A percentile compares a stretch with the other conserved stretches of the same genome.
Evolutionary conservation across 1,140 invertebrate genomes (phyloP).

Genomic region (Oedothorax gibbosus): DNA sequence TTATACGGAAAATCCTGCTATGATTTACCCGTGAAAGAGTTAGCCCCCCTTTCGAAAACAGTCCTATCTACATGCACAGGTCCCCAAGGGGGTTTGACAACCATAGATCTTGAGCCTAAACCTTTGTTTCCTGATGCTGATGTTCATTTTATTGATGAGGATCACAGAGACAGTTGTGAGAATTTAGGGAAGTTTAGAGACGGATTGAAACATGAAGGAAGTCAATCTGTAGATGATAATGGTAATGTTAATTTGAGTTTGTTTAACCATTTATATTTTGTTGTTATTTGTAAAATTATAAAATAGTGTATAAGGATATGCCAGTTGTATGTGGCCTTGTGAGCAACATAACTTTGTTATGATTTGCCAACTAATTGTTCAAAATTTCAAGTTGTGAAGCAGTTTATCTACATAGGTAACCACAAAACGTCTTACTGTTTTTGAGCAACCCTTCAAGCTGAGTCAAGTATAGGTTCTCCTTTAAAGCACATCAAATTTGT

Average conservation of each 20-base stretch:
- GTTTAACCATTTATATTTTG: too few relatives aligned
- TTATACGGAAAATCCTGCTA: conserved; percentile 66
- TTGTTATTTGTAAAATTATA: too few relatives aligned
- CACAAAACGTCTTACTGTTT: too few relatives aligned
- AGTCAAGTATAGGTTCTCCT: too few relatives aligned
- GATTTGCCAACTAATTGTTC: too few relatives aligned
- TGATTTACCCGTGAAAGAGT: conserved; percentile 71
- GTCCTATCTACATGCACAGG: conserved; percentile 80
- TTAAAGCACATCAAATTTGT: too few relatives aligned
- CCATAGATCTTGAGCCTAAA: conserved; percentile 69
- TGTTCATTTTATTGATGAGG: conserved; percentile 80
- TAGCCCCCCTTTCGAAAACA: conserved; percentile 69
- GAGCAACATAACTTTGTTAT: too few relatives aligned
- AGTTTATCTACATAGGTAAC: too few relatives aligned
- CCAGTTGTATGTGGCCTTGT: too few relatives aligned
- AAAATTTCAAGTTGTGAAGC: too few relatives aligned
- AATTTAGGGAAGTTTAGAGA: conserved; percentile 22
- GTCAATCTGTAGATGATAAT: not conserved
- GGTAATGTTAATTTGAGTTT: not conserved
- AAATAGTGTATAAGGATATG: too few relatives aligned
- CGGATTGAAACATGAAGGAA: not conserved
- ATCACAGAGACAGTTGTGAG: conserved; percentile 59
- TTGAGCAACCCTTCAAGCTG: too few relatives aligned
- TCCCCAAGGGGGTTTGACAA: conserved; percentile 81
- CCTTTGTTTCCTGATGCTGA: conserved; percentile 74